These are phyloP conservation scores for Tapera naevia DNA, from an alignment of 2,797 vertebrate species.

Conservation along the genomic window DNA sequence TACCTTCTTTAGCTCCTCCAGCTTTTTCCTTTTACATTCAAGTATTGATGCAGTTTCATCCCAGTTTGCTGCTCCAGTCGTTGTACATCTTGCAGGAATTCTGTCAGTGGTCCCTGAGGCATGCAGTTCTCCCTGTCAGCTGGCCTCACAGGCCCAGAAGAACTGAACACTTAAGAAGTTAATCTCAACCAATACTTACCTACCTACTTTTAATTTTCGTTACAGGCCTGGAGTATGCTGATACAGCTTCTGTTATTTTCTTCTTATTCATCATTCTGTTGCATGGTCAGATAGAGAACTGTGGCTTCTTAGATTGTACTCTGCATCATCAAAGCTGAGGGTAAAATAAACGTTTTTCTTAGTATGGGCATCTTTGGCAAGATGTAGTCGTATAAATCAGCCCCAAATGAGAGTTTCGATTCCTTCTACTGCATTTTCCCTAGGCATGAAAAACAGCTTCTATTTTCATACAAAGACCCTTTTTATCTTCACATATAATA, in stretches of 20 bases:
- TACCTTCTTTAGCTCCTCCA: neutral
- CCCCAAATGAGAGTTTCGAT: neutral
- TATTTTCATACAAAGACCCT: neutral
- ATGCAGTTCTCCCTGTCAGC: neutral
- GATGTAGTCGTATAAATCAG: neutral
- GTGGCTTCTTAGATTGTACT: neutral
- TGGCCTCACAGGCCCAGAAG: neutral
- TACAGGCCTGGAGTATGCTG: neutral
- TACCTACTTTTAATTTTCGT: slow-evolving; percentile 5
- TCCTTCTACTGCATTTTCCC: neutral
- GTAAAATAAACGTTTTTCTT: neutral
- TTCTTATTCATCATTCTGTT: neutral
- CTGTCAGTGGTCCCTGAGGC: neutral
- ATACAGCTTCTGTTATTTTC: neutral
- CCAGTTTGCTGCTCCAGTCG: neutral
- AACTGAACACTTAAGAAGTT: slow-evolving; percentile 24
- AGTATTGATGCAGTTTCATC: neutral
- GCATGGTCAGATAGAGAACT: neutral
- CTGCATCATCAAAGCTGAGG: neutral
- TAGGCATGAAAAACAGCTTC: neutral
- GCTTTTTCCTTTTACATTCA: neutral
- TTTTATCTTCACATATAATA: neutral
- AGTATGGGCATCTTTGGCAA: neutral
- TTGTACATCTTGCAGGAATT: neutral
- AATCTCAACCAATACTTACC: neutral